Base-by-base conservation (phyloP, 2,888 invertebrate species). In the Sphaerophoria taeniata region DNA sequence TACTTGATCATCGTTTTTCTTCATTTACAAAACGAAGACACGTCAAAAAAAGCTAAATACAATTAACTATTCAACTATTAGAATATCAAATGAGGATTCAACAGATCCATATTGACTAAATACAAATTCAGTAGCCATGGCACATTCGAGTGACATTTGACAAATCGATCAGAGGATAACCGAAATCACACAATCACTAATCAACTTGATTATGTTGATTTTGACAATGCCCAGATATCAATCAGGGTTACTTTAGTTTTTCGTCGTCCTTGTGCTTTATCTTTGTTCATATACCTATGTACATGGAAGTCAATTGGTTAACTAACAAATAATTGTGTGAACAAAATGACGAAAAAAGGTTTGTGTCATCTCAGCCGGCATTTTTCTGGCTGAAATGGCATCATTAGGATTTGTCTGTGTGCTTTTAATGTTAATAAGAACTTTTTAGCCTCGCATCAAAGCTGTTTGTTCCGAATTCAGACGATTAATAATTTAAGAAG, bases 151-250 rank as follows among this genome's bases (percentile, higher is more conserved):
- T 69, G 81, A 67, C 67, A 49, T n/a, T n/a, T n/a, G n/a, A n/a
- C n/a, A n/a, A 60, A 79, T 73, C 11, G 53, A 53, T 12, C 12
- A 31, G 53, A 31, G 31, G 9, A 67, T 43, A 16, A 67, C 39
- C 65, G 73, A 72, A 76, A 76, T 81, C 71, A 71, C 67, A 67
- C 39, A 45, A 67, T 72, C 61, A 72, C 55, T 43, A 56, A 60
- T 53, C 56, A 61, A 72, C 56, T 55, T 69, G 72, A 82, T 72
- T 77, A 77, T 82, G 67, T 69, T 67, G 53, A 61, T 77, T 67
- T 67, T 47, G 71, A 76, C 71, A 76, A 76, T 65, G 60, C 47
- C 36, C 55, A 60, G 36, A 53, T 53, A 81, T 81, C 76, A 81
- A 71, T 81, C n/a, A n/a, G n/a, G n/a, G n/a, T n/a, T n/a, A n/a